Evolutionary conservation across 2,888 invertebrate species (phyloP), one percentile per base, ranked within the genome.

Genomic region (Ptychoptera contaminata): DNA sequence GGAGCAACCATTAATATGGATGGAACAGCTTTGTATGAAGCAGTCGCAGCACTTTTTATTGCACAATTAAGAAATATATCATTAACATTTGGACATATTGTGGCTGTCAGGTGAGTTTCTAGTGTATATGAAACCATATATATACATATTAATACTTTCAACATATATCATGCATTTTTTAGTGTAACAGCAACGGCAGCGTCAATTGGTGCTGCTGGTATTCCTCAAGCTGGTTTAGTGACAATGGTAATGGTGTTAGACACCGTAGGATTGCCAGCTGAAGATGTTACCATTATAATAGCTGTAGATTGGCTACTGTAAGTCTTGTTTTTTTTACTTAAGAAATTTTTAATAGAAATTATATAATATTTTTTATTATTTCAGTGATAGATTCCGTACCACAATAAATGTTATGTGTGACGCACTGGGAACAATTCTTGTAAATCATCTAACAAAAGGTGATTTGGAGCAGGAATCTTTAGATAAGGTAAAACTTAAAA

Each of bases 1-100:
- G 97, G 97, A 9, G 93, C 96, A 16, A 94, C 96, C 35, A 93
- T 97, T 64, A 96, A 97, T 70, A 94, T 94, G 94, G 94, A 94
- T 62, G 66, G 66, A 35, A 94, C 94, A 0, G 96, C 96, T 2
- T 71, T 98, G 29, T 98, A 98, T 60, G 97, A 98, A 64, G 94
- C 96, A 0, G 91, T 97, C 7, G 97, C 96, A 0, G 96, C 96
- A 16, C 82, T 97, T 53, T 98, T 96, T 60, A 96, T 98, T 50
- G 91, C 96, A 12, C 97, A 98, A 68, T 76, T 91, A 51, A 76
- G 88, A 57, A 77, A 79, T 53, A 74, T 90, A 47, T 72, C 79
- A 34, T 78, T 94, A 66, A 79, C 83, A 11, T 78, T 93, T 51
- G 88, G 91, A 16, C 82, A 87, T 62, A 81, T 93, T 52, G 76